Percentiles rank a stretch among this genome's conserved stretches.
These are phyloP conservation scores for Macrotrachela quadricornifera DNA, from an alignment of 1,140 invertebrate genomes.

Conservation along the genomic window DNA sequence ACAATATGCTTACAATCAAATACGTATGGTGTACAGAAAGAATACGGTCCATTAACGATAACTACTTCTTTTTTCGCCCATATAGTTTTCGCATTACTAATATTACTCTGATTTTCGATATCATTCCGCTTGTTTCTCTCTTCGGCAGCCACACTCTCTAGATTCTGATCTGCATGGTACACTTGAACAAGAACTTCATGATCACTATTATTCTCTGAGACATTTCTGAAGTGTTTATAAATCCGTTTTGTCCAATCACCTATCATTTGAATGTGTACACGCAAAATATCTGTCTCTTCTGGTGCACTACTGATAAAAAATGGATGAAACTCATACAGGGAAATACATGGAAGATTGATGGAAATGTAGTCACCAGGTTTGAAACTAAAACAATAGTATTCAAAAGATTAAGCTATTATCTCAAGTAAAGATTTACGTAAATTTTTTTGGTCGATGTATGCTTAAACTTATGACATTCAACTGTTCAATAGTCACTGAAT, in stretches of 20 bases:
- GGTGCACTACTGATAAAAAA: slow-evolving; percentile 87
- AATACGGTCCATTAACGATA: slow-evolving; percentile 75
- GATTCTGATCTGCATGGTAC: too few species aligned
- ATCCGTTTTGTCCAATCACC: slow-evolving; percentile 80
- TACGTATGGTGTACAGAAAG: slow-evolving; percentile 75
- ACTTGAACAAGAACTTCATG: too few species aligned
- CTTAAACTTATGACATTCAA: too few species aligned
- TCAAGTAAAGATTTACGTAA: too few species aligned
- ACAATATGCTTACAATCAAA: slow-evolving; percentile 80
- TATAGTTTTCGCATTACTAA: too few species aligned
- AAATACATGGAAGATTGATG: slow-evolving; percentile 71
- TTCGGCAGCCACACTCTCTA: too few species aligned
- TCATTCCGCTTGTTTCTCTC: too few species aligned
- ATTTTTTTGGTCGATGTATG: too few species aligned
- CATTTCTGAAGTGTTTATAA: slow-evolving; percentile 49
- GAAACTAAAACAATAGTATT: slow-evolving; percentile 62
- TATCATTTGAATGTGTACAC: slow-evolving; percentile 73
- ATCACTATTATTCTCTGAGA: too few species aligned
- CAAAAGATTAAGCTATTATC: too few species aligned
- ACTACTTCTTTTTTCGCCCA: slow-evolving; percentile 46
- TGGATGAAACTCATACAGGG: slow-evolving; percentile 84
- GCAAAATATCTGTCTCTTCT: slow-evolving; percentile 44
- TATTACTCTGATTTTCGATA: too few species aligned
- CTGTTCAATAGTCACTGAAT: too few species aligned
- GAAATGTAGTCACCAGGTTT: slow-evolving; percentile 82